Conservation (phyloP, 2,888 invertebrate genomes). For the Fissipunctia ypsillon region DNA sequence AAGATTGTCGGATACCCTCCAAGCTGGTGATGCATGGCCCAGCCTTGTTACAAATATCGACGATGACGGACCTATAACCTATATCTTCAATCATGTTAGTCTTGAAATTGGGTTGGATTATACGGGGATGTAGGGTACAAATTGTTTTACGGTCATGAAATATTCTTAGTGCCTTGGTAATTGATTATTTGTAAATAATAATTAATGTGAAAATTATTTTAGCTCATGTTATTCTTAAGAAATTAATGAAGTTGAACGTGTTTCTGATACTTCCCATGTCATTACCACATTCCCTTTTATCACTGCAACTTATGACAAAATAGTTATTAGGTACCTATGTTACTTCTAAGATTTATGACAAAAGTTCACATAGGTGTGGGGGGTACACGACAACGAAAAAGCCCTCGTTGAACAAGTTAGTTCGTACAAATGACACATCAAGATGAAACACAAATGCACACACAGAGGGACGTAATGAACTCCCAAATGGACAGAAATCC, state of each 20-base stretch:
- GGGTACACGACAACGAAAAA: not conserved
- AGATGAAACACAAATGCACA: constrained; percentile 55
- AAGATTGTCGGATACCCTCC: constrained; percentile 82
- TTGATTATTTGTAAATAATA: not conserved
- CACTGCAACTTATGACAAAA: not conserved
- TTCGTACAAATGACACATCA: constrained; percentile 48
- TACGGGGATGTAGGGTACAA: constrained; percentile 21
- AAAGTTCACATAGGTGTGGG: not conserved
- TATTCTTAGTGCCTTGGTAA: not conserved
- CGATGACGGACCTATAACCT: constrained; percentile 70
- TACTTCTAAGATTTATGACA: not conserved
- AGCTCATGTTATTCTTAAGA: not conserved
- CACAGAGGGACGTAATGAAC: constrained; percentile 76
- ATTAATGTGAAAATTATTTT: not conserved
- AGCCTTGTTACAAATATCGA: constrained; percentile 70
- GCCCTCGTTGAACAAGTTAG: not conserved
- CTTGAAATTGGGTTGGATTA: constrained; percentile 51
- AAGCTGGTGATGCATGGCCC: constrained; percentile 78
- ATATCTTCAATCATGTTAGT: constrained; percentile 65
- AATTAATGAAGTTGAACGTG: not conserved
- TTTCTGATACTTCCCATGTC: not conserved
- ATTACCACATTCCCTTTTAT: not conserved
- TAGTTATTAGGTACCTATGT: not conserved
- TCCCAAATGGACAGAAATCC: constrained; percentile 81
- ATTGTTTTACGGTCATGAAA: constrained; percentile 18